These are phyloP conservation scores for Ctena decussata DNA, from an alignment of 2,888 invertebrate genomes.

Conservation along the genomic window DNA sequence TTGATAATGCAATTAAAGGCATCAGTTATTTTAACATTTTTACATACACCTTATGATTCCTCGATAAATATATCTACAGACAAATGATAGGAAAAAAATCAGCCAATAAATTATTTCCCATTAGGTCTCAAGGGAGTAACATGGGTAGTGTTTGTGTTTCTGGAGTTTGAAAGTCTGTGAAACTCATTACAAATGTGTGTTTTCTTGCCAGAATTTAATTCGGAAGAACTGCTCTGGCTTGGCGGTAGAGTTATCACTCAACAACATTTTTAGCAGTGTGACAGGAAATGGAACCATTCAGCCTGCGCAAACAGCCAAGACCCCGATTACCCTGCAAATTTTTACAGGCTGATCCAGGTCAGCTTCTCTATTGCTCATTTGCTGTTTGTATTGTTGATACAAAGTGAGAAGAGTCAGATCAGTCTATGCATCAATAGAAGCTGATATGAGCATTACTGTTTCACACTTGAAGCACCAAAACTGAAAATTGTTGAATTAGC, in stretches of 20 bases:
- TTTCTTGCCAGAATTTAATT: background rate
- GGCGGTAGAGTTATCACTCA: constrained; percentile 5
- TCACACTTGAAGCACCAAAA: too few species aligned
- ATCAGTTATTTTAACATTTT: background rate
- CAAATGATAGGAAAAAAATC: background rate
- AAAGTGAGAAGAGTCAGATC: too few species aligned
- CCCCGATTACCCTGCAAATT: too few species aligned
- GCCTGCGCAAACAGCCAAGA: too few species aligned
- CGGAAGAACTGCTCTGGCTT: background rate
- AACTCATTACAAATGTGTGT: background rate
- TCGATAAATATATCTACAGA: background rate
- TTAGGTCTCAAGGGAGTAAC: background rate
- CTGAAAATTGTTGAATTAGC: too few species aligned
- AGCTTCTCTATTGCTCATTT: too few species aligned
- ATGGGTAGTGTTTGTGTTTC: background rate
- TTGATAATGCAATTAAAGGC: background rate
- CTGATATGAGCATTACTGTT: too few species aligned
- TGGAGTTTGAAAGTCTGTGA: background rate
- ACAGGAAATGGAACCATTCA: too few species aligned
- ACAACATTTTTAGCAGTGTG: too few species aligned
- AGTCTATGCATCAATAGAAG: too few species aligned
- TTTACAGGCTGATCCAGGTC: too few species aligned
- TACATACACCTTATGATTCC: background rate
- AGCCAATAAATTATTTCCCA: background rate
- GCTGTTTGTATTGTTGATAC: too few species aligned